Percentiles rank a stretch among this genome's conserved stretches.
Evolutionary conservation across 2,113 vertebrate genomes (phyloP).

Genomic region (Alligator sinensis): DNA sequence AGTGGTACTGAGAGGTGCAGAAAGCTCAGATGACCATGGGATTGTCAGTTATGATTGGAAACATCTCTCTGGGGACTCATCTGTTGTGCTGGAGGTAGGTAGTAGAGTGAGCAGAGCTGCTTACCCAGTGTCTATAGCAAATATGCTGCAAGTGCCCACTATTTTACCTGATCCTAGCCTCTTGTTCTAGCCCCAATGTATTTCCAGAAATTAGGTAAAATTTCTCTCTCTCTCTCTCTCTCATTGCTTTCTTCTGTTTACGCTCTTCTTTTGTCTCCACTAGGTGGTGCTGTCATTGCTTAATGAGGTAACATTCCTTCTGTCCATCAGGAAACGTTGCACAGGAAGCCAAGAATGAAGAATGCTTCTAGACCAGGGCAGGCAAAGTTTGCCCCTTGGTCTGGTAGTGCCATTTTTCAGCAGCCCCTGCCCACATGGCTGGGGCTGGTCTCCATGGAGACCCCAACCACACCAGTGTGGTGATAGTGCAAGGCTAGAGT

Average conservation of each 20-base stretch:
- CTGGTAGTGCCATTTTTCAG: too few relatives aligned
- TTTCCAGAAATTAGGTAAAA: too few relatives aligned
- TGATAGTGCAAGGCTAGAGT: too few relatives aligned
- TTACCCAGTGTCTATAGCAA: background rate
- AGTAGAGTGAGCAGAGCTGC: background rate
- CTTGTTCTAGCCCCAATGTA: too few relatives aligned
- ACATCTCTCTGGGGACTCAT: slow-evolving; percentile 71
- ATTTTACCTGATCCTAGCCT: background rate
- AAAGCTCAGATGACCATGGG: slow-evolving; percentile 82
- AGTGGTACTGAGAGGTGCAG: slow-evolving; percentile 82
- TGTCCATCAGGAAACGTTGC: background rate
- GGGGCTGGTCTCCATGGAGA: too few relatives aligned
- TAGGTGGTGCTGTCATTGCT: background rate
- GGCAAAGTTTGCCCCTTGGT: too few relatives aligned
- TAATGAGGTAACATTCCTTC: background rate
- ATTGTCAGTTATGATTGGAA: slow-evolving; percentile 83
- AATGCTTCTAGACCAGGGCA: background rate
- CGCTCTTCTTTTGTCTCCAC: background rate
- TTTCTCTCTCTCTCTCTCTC: background rate
- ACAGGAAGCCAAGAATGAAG: background rate
- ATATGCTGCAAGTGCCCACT: background rate
- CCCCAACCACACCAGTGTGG: too few relatives aligned
- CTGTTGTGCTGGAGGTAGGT: slow-evolving; percentile 82
- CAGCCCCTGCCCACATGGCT: too few relatives aligned
- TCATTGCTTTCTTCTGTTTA: background rate